These are phyloP conservation scores for Drosophila acutilabella DNA, from an alignment of 2,888 invertebrate genomes.

Conservation along the genomic window DNA sequence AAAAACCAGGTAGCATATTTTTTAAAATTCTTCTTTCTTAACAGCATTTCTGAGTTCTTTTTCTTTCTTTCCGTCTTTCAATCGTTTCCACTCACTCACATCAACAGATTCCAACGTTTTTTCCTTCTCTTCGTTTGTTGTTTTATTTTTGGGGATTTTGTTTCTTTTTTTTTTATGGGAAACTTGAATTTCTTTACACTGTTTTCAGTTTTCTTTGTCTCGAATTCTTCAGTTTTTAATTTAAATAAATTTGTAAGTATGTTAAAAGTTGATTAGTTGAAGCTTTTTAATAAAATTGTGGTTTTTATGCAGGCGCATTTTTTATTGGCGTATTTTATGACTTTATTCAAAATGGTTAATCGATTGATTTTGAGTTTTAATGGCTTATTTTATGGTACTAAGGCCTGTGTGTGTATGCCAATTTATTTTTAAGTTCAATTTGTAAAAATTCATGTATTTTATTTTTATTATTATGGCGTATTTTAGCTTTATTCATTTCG, in stretches of 20 bases:
- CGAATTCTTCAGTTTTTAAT: slow-evolving; percentile 1
- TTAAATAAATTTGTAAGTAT: slow-evolving; percentile 4
- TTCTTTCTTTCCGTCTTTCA: slow-evolving; percentile 10
- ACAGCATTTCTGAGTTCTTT: slow-evolving; percentile 49
- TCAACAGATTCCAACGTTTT: slow-evolving; percentile 45
- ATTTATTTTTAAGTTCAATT: slow-evolving; percentile 12
- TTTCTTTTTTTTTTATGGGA: background rate
- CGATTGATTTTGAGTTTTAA: slow-evolving; percentile 22
- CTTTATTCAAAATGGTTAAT: slow-evolving; percentile 8
- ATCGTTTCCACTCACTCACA: slow-evolving; percentile 19
- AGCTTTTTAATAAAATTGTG: background rate
- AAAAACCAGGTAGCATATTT: slow-evolving; percentile 84
- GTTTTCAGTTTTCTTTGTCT: background rate
- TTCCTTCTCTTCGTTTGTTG: slow-evolving; percentile 5
- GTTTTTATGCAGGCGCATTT: slow-evolving; percentile 6
- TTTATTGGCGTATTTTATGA: slow-evolving; percentile 25
- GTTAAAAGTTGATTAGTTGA: background rate
- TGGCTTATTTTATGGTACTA: slow-evolving; percentile 6
- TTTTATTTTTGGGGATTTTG: background rate
- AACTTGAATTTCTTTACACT: slow-evolving; percentile 12
- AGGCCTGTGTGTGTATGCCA: slow-evolving; percentile 3
- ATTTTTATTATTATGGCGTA: slow-evolving; percentile 3
- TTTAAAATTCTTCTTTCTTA: slow-evolving; percentile 36
- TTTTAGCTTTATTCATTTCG: background rate
- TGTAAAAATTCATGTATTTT: background rate